A percentile compares a stretch with the other conserved stretches of the same genome.
These are phyloP conservation scores for Crotalus helleri DNA, from an alignment of 2,113 vertebrate genomes.

Conservation along the genomic window DNA sequence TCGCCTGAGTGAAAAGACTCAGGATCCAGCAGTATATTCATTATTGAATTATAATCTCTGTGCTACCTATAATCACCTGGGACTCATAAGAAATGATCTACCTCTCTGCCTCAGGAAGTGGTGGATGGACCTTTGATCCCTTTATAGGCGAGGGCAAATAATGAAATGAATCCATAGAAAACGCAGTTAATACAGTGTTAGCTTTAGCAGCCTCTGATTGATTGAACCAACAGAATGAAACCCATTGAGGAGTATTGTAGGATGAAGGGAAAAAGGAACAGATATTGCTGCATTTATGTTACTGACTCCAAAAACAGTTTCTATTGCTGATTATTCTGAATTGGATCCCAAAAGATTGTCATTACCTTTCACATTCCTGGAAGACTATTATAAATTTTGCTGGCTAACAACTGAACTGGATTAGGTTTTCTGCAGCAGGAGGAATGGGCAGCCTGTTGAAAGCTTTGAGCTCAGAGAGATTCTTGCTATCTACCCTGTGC, in stretches of 20 bases:
- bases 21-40: not conserved
- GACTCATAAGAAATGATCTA: not conserved
- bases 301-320: accelerated
- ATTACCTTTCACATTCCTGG: accelerated
- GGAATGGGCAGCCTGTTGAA: not conserved
- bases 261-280: not conserved
- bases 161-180: not conserved
- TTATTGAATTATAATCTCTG: not conserved
- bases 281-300: not conserved
- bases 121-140: not conserved
- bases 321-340: not conserved
- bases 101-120: not conserved
- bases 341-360: not conserved
- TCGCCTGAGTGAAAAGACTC: too few species aligned
- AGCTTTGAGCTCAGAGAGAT: not conserved
- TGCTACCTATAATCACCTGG: not conserved
- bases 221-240: not conserved
- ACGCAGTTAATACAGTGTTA: not conserved
- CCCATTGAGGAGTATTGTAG: not conserved
- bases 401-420: not conserved
- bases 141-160: not conserved
- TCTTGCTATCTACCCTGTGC: not conserved
- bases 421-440: not conserved
- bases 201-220: not conserved
- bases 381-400: not conserved